Base-by-base conservation (phyloP, 2,888 invertebrate genomes). In the Brenthis ino region DNA sequence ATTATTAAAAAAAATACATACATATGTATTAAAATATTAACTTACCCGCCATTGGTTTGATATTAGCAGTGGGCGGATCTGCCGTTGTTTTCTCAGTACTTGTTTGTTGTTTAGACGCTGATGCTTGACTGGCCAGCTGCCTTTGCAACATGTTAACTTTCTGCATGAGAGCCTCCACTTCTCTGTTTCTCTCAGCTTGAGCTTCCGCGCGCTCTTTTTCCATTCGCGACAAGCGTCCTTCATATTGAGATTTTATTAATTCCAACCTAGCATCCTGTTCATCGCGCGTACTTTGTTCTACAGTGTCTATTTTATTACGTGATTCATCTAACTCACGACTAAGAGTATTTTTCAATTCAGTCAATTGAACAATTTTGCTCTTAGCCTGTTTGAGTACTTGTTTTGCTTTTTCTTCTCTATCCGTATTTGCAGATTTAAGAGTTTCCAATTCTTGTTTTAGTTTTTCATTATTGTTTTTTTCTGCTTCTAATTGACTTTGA, bases 11-110 rank as follows among this genome's bases (percentile, higher is more conserved):
- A 43, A 43, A 8, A 37, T 43, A 28, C 28, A 4, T 28, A 28
- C 28, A 28, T 43, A 43, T 43, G 37, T 43, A 43, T 43, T 11
- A 43, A 8, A 43, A 43, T 2, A 43, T 43, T 43, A 87, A 79
- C 89, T 85, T 93, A 77, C 97, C 97, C 3, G 98, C 96, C 96
- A 98, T 97, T 0, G 98, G 98, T 85, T 98, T 97, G 56, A 98
- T 98, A 83, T 98, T 98, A 6, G 98, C 98, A 0, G 98, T 98
- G 0, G 94, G 94, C 13, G 95, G 94, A 50, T 95, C 95, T 3
- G 93, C 92, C 13, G 93, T 93, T 3, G 93, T 87, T 79, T 95
- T 95, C 64, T 95, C 95, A 12, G 86, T 78, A 2, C 87, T 80
- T 70, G 94, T 86, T 80, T 95, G 89, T 77, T 95, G 93, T 72